A percentile compares a stretch with the other conserved stretches of the same genome.
phyloP scores from a whole-genome alignment of 1,140 invertebrate species.

The Condylostylus longicornis region DNA sequence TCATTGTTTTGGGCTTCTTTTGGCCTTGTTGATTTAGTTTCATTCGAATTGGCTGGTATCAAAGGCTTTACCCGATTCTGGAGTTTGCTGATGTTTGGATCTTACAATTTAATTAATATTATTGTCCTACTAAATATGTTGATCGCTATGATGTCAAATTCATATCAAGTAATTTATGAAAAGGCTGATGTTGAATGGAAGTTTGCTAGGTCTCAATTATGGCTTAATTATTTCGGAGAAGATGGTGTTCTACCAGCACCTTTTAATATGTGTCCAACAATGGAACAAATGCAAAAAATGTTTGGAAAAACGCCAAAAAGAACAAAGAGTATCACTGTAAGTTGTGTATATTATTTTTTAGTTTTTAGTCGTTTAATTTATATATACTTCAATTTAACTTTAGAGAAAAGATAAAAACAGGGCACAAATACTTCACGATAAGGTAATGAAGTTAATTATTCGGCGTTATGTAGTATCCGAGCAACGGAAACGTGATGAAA shows the following conservation, averaged over 20 bases:
- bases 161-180: conserved; percentile 83
- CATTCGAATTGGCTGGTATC: conserved; percentile 71
- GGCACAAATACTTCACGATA: conserved; percentile 50
- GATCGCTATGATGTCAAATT: conserved; percentile 95
- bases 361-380: too few species aligned
- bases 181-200: conserved; percentile 83
- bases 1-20: conserved; percentile 90
- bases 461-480: conserved; percentile 70
- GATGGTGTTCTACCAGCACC: conserved; percentile 72
- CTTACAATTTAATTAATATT: conserved; percentile 80
- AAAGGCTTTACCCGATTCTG: conserved; percentile 79
- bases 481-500: conserved; percentile 65
- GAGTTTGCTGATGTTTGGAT: conserved; percentile 78
- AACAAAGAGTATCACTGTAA: conserved; percentile 46
- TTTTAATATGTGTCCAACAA: conserved; percentile 73
- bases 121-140: conserved; percentile 87
- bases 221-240: conserved; percentile 86
- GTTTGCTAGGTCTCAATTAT: conserved; percentile 75
- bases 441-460: conserved; percentile 62
- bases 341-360: conserved; percentile 35
- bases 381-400: too few species aligned
- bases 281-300: conserved; percentile 37
- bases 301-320: conserved; percentile 30
- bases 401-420: conserved; percentile 58
- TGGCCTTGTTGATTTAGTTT: conserved; percentile 73